These are phyloP conservation scores for Thaumatotibia leucotreta DNA, from an alignment of 1,140 invertebrate genomes.

Conservation along the genomic window DNA sequence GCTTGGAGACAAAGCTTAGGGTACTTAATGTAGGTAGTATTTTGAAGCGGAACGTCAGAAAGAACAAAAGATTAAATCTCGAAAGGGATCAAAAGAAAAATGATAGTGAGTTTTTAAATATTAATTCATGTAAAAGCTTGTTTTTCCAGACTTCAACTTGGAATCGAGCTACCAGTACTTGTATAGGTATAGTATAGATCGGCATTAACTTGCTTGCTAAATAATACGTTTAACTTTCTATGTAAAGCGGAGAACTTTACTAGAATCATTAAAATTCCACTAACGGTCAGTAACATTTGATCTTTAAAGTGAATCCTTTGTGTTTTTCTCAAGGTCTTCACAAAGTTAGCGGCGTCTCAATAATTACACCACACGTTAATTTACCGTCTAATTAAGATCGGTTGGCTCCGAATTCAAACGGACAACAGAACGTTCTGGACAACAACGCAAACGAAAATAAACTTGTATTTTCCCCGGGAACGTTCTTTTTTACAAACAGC, in stretches of 20 bases:
- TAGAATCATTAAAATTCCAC: not conserved
- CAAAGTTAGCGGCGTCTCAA: not conserved
- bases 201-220: not conserved
- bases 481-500: conserved; percentile 27
- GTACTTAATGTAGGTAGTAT: not conserved
- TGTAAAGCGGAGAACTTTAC: not conserved
- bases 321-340: not conserved
- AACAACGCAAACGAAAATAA: conserved; percentile 6
- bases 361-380: conserved; percentile 6
- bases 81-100: not conserved
- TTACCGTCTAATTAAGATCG: conserved; percentile 1
- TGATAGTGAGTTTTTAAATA: not conserved
- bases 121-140: not conserved
- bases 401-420: not conserved
- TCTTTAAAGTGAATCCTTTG: conserved; percentile 5
- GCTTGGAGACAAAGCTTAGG: not conserved
- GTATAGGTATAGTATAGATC: not conserved
- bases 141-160: not conserved
- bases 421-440: not conserved
- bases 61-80: not conserved
- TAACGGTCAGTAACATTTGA: not conserved
- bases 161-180: not conserved
- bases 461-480: not conserved
- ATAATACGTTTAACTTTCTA: not conserved
- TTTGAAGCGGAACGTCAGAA: not conserved